Conservation (phyloP, 2,113 vertebrate genomes). For the Forbesichthys agassizii region DNA sequence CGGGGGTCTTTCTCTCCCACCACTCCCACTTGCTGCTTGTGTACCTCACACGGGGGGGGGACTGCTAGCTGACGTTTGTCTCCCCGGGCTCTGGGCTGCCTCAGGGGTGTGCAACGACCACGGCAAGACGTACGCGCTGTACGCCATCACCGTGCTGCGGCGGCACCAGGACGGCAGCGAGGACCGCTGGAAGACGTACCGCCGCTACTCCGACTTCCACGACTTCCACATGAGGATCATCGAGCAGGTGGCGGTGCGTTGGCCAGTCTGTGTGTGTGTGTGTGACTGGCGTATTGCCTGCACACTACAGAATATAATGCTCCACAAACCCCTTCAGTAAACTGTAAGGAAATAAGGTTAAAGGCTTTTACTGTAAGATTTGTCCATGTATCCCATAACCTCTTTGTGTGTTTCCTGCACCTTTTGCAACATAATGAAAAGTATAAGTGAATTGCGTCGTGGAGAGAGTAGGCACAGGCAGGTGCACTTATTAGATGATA, state of each 20-base stretch:
- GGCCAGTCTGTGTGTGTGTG: neutral
- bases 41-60: slow-evolving; percentile 59
- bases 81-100: slow-evolving; percentile 86
- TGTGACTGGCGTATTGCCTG: neutral
- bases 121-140: slow-evolving; percentile 95
- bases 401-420: no score
- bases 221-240: slow-evolving; percentile 99
- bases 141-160: slow-evolving; percentile 93
- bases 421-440: no score
- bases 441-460: no score
- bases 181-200: slow-evolving; percentile 96
- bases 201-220: slow-evolving; percentile 97
- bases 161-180: slow-evolving; percentile 81
- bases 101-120: slow-evolving; percentile 99
- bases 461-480: no score
- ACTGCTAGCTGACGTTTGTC: slow-evolving; percentile 86
- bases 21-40: slow-evolving; percentile 24
- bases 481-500: no score
- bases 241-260: slow-evolving; percentile 83
- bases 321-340: no score
- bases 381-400: no score
- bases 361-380: no score
- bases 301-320: no score
- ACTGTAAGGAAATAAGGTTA: no score
- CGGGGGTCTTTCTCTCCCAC: slow-evolving; percentile 26